Percentiles rank a stretch among this genome's conserved stretches.
Evolutionary conservation across 2,113 vertebrate genomes (phyloP).

Genomic region (Trematomus loennbergii): DNA sequence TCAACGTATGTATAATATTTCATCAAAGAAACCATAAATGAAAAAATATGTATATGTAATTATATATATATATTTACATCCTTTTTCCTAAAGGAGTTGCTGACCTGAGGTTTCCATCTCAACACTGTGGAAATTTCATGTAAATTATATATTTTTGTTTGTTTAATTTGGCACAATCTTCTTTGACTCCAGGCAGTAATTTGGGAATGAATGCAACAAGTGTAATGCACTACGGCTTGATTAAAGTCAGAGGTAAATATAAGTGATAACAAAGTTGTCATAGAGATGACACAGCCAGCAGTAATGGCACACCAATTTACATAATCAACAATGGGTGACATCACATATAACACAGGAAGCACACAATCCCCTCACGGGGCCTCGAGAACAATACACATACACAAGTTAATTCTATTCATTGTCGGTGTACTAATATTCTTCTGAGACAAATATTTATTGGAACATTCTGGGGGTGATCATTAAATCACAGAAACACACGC

Average conservation of each 20-base stretch:
- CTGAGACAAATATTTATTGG: constrained; percentile 44
- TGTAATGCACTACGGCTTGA: constrained; percentile 39
- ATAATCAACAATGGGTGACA: constrained; percentile 47
- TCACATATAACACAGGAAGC: constrained; percentile 38
- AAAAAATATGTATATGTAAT: neutral
- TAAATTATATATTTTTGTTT: constrained; percentile 32
- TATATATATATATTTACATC: neutral
- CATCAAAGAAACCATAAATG: neutral
- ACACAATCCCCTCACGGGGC: constrained; percentile 3
- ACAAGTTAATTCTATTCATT: constrained; percentile 40
- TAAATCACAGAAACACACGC: constrained; percentile 23
- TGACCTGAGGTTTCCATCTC: neutral
- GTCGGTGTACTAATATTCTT: constrained; percentile 22
- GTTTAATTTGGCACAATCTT: constrained; percentile 20
- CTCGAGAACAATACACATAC: constrained; percentile 33
- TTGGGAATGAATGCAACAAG: constrained; percentile 44
- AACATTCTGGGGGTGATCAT: constrained; percentile 20
- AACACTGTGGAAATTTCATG: constrained; percentile 31
- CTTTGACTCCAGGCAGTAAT: constrained; percentile 23
- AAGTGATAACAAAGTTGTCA: constrained; percentile 55
- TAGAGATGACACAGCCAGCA: constrained; percentile 48
- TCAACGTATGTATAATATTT: neutral
- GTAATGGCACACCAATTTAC: constrained; percentile 42
- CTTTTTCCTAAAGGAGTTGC: neutral
- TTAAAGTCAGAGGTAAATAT: constrained; percentile 51